Percentiles rank a stretch among this genome's conserved stretches.
Evolutionary conservation across 2,113 vertebrate species (phyloP).

Genomic region (cattle (Bos taurus)): ARS-UCD2.0 NC_037330.1:22470001-22470500

Average conservation of each 20-base stretch:
- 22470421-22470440: too few species aligned
- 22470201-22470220: neutral
- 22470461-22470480: neutral
- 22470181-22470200: neutral
- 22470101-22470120: neutral
- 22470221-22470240: neutral
- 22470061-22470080: neutral
- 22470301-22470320: neutral
- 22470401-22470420: too few species aligned
- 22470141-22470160: neutral
- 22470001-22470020: neutral
- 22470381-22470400: too few species aligned
- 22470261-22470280: neutral
- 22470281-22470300: neutral
- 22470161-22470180: neutral
- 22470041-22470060: neutral
- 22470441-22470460: too few species aligned
- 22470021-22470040: neutral
- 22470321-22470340: neutral
- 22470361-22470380: too few species aligned
- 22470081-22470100: neutral
- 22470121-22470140: neutral
- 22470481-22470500: neutral
- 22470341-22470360: too few species aligned
- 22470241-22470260: neutral